Evolutionary conservation across 2,888 invertebrate genomes (phyloP), one percentile per base, ranked within the genome.

Genomic region (Gymnocheta viridis): DNA sequence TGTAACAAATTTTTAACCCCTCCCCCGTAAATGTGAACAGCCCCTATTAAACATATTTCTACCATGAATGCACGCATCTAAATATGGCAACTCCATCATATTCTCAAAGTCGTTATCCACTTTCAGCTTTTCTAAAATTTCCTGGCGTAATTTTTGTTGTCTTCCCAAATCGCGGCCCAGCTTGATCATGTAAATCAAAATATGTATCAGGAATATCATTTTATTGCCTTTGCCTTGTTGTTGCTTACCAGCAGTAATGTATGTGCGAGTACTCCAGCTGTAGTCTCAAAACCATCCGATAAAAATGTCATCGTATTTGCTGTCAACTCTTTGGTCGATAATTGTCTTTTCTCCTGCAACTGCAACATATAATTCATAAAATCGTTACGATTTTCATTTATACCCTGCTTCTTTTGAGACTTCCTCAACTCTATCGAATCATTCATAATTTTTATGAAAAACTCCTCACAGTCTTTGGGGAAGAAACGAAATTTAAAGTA

Each of bases 401-500:
- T 69, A 5, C 86, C 72, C 7, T 88, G 82, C 10, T 56, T 24
- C 4, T 10, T 56, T 47, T 84, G 84, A 14, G 29, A 14, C 6
- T 87, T 88, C 0, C 90, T 86, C 77, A 90, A 56, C 6, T 86
- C 74, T 22, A 91, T 79, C 0, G 91, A 89, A 19, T 79, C 86
- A 12, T 86, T 77, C 89, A 90, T 88, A 0, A 91, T 78, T 2
- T 86, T 78, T 0, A 85, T 56, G 29, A 91, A 91, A 66, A 89
- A 91, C 0, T 44, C 9, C 29, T 89, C 97, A 88, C 98, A 97
- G 0, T 93, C 94, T 0, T 91, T 93, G 0, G 88, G 85, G 0
- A 92, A 62, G 47, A 91, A 87, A 4, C 87, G 87, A 0, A 87
- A 24, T n/a, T 88, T 90, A n/a, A 86, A 85, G 1, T 90, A 12